Conservation (phyloP, 1,140 invertebrate species). For the Papilio xuthus region DNA sequence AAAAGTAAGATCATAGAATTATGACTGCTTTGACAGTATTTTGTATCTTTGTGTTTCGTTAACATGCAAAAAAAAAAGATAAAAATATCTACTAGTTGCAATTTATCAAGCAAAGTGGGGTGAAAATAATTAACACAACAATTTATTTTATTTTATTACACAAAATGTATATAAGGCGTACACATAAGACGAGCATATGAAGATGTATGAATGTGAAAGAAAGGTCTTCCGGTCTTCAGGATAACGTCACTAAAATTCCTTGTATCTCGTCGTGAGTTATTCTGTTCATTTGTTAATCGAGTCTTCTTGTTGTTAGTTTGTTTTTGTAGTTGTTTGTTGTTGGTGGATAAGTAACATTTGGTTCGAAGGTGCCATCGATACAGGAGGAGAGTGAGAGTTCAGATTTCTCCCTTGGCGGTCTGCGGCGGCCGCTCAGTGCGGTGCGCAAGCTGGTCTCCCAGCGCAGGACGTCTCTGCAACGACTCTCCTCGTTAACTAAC, state of each 20-base stretch:
- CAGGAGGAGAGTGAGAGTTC: conserved; percentile 71
- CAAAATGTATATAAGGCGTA: too few relatives aligned
- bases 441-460: conserved; percentile 78
- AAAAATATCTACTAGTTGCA: too few relatives aligned
- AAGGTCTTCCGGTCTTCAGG: not conserved
- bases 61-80: too few relatives aligned
- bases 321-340: not conserved
- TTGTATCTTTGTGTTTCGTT: too few relatives aligned
- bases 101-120: not conserved
- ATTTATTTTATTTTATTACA: not conserved
- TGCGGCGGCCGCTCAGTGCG: conserved; percentile 72
- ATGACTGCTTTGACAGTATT: too few relatives aligned
- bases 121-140: not conserved
- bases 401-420: conserved; percentile 65
- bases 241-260: not conserved
- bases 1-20: too few relatives aligned
- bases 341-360: conserved; percentile 46
- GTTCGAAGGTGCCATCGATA: conserved; percentile 72
- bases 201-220: not conserved
- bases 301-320: not conserved
- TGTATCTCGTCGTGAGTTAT: not conserved
- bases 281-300: not conserved
- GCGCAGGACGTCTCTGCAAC: conserved; percentile 73
- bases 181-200: not conserved
- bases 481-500: conserved; percentile 77